These are phyloP conservation scores for Bos taurus DNA, from an alignment of 2,113 vertebrate genomes.

Conservation along the genomic window DNA sequence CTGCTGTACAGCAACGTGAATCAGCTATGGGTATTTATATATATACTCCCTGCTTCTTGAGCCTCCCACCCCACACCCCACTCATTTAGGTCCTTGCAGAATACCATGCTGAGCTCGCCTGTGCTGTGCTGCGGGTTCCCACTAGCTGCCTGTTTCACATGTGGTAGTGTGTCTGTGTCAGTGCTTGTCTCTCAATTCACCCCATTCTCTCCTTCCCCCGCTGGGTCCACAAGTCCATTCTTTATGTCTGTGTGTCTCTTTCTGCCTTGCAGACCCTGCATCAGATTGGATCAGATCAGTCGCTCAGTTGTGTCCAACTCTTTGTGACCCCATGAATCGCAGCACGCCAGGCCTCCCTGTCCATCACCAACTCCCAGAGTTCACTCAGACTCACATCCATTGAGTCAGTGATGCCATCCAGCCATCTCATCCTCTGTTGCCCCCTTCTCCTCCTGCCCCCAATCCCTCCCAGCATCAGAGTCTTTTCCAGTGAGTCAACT, in stretches of 20 bases:
- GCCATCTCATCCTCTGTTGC: no score
- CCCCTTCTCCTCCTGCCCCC: no score
- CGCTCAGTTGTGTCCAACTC: no score
- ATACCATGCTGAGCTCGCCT: accelerated
- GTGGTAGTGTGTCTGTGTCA: background rate
- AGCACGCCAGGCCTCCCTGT: no score
- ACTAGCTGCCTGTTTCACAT: background rate
- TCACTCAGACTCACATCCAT: no score
- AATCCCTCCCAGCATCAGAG: no score
- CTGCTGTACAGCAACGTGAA: background rate
- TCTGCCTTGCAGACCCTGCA: background rate
- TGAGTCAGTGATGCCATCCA: no score
- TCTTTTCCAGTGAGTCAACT: no score
- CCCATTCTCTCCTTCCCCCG: background rate
- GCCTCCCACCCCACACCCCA: background rate
- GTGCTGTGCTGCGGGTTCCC: accelerated
- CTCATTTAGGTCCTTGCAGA: background rate
- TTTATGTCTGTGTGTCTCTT: background rate
- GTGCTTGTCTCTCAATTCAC: background rate
- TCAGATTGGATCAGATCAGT: no score
- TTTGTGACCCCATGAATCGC: no score
- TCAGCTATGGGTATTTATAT: background rate
- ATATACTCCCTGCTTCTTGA: background rate
- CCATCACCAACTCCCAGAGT: no score
- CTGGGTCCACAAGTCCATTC: background rate